phyloP scores from a whole-genome alignment of 1,140 invertebrate genomes.

The Homarus americanus region DNA sequence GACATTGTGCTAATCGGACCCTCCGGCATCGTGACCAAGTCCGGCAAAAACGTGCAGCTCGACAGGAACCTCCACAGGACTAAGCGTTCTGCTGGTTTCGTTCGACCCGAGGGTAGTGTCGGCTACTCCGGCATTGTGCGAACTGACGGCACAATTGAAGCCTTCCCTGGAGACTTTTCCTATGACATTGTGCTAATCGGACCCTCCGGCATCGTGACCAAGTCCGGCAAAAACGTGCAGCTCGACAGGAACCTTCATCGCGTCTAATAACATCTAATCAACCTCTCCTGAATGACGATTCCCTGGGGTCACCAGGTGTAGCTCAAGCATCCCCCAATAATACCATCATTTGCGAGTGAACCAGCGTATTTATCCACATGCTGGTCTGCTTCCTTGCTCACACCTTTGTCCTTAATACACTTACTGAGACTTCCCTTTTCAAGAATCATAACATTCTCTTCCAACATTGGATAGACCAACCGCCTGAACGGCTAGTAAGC shows the following conservation, averaged over 20 bases:
- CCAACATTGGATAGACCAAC: too few species aligned
- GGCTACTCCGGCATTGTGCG: constrained; percentile 1
- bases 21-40: constrained; percentile 30
- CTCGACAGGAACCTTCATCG: neutral
- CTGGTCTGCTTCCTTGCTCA: too few species aligned
- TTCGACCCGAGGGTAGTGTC: neutral
- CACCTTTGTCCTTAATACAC: too few species aligned
- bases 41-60: constrained; percentile 21
- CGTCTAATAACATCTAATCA: too few species aligned
- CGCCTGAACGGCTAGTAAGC: too few species aligned
- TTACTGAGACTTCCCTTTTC: too few species aligned
- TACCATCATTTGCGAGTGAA: too few species aligned
- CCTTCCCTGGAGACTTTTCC: constrained; percentile 6
- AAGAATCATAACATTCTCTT: too few species aligned
- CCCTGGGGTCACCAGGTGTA: too few species aligned
- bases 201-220: constrained; percentile 11
- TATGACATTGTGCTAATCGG: constrained; percentile 14
- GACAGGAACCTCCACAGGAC: neutral
- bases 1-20: constrained; percentile 9
- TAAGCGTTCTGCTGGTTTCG: neutral
- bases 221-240: constrained; percentile 26
- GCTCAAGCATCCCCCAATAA: too few species aligned
- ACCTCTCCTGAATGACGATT: too few species aligned
- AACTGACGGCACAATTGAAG: constrained; percentile 7
- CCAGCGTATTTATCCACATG: too few species aligned